Percentiles rank a stretch among this genome's conserved stretches.
These are phyloP conservation scores for Gambusia affinis DNA, from an alignment of 2,113 vertebrate genomes.

Conservation along the genomic window DNA sequence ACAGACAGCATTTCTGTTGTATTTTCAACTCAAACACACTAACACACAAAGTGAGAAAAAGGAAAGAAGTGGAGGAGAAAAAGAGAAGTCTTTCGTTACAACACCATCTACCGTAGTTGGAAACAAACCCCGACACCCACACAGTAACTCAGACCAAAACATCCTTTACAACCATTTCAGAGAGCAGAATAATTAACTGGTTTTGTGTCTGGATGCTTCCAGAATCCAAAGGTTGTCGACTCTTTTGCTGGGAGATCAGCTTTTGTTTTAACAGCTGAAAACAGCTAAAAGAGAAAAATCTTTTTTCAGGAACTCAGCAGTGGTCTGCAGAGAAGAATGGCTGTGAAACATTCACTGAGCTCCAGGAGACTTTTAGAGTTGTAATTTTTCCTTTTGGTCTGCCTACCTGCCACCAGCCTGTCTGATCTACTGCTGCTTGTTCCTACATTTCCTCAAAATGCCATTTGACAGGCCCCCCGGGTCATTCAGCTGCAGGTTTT, in stretches of 20 bases:
- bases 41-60: neutral
- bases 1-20: neutral
- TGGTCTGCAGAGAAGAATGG: constrained; percentile 17
- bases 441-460: constrained; percentile 18
- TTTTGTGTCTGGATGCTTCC: constrained; percentile 43
- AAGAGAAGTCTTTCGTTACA: constrained; percentile 22
- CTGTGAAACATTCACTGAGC: constrained; percentile 13
- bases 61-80: constrained; percentile 3
- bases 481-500: constrained; percentile 11
- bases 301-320: neutral
- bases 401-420: neutral
- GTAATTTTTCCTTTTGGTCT: neutral
- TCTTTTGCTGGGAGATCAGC: constrained; percentile 24
- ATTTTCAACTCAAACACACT: neutral
- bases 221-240: constrained; percentile 35
- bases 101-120: constrained; percentile 16
- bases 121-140: constrained; percentile 30
- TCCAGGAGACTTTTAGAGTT: constrained; percentile 9
- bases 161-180: constrained; percentile 7
- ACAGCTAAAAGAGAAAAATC: constrained; percentile 1
- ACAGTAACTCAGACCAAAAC: neutral
- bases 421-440: constrained; percentile 11
- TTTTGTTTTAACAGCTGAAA: constrained; percentile 26
- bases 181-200: constrained; percentile 44
- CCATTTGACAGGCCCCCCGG: constrained; percentile 1